Evolutionary conservation across 1,140 invertebrate species (phyloP).

Genomic region (Brachionus paranguensis): DNA sequence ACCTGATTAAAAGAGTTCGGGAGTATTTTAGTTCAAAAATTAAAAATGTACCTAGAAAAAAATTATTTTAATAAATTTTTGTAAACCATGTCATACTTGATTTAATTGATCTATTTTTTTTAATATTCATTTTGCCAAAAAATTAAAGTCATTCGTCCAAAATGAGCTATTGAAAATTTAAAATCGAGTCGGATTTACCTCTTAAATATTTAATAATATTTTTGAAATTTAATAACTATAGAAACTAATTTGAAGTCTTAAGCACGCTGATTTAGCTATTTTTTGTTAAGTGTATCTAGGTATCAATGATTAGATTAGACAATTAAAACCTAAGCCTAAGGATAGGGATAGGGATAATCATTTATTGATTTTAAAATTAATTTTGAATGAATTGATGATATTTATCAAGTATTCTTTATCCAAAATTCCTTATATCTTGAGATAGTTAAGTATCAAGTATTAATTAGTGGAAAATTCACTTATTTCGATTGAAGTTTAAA

Average conservation of each 20-base stretch:
- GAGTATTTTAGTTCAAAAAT: too few relatives aligned
- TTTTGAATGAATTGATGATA: neutral
- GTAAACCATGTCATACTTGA: too few relatives aligned
- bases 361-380: neutral
- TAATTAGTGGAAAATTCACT: neutral
- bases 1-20: too few relatives aligned
- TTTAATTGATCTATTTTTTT: too few relatives aligned
- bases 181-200: too few relatives aligned
- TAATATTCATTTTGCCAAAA: too few relatives aligned
- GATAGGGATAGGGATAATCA: neutral
- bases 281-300: neutral
- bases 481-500: neutral
- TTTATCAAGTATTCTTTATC: neutral
- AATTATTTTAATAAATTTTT: too few relatives aligned
- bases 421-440: neutral
- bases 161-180: too few relatives aligned
- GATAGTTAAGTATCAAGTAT: neutral
- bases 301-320: neutral
- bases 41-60: too few relatives aligned
- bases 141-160: too few relatives aligned
- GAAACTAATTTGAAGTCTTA: neutral
- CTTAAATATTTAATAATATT: too few relatives aligned
- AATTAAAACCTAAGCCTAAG: neutral
- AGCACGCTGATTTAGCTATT: neutral
- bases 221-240: neutral